Conservation (phyloP, 2,888 invertebrate species). For the Incurvaria masculella region DNA sequence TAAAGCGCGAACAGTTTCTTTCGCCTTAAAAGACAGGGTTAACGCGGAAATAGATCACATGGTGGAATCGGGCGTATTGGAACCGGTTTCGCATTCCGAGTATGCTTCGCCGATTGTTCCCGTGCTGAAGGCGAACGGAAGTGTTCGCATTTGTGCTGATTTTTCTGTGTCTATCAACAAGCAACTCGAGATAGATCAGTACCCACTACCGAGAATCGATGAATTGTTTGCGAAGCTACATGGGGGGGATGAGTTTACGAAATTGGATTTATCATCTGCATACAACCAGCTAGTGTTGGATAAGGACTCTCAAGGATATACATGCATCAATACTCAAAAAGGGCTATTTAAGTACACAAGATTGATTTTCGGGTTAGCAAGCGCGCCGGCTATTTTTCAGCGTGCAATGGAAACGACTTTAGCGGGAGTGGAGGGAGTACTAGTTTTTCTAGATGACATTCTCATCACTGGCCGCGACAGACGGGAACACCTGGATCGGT, state of each 20-base stretch:
- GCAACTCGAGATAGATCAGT: slow-evolving; percentile 18
- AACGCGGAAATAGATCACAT: slow-evolving; percentile 17
- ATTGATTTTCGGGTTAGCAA: slow-evolving; percentile 1
- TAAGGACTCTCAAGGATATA: background rate
- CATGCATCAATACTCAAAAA: slow-evolving; percentile 1
- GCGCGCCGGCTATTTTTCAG: slow-evolving; percentile 5
- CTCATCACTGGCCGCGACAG: slow-evolving; percentile 4
- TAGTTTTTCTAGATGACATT: slow-evolving; percentile 2
- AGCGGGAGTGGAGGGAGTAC: background rate
- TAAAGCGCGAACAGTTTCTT: slow-evolving; percentile 18
- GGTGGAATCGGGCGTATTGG: slow-evolving; percentile 16
- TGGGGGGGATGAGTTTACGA: slow-evolving; percentile 17
- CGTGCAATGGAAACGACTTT: slow-evolving; percentile 1
- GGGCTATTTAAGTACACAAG: slow-evolving; percentile 4
- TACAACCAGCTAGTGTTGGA: too few relatives aligned
- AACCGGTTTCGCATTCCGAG: slow-evolving; percentile 14
- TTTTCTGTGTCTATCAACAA: slow-evolving; percentile 20
- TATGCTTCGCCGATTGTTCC: slow-evolving; percentile 18
- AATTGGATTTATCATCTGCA: slow-evolving; percentile 17
- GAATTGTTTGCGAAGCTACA: slow-evolving; percentile 17
- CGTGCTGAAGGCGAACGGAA: slow-evolving; percentile 14
- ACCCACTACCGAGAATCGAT: slow-evolving; percentile 18
- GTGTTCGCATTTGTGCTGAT: slow-evolving; percentile 15
- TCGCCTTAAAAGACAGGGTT: slow-evolving; percentile 18
- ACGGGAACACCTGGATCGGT: slow-evolving; percentile 6